Evolutionary conservation across 2,888 invertebrate species (phyloP).

Genomic region (Monopis laevigella): DNA sequence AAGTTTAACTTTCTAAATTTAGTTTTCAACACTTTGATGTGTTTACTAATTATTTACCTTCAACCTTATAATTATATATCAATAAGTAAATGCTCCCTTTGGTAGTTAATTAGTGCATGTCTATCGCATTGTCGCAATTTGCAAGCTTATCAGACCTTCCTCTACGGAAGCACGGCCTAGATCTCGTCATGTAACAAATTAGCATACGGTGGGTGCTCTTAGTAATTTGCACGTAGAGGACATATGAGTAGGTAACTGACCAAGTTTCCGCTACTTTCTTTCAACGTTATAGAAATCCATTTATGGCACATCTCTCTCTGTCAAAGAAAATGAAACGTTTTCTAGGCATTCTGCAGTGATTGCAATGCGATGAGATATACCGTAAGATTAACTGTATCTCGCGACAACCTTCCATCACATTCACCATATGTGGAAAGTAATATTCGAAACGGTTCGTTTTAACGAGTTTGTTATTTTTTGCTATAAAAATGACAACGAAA

Average conservation of each 20-base stretch:
- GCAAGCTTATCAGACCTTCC: constrained; percentile 45
- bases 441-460: constrained; percentile 1
- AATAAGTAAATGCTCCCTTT: not conserved
- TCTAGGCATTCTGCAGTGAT: too few relatives aligned
- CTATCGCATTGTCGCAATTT: constrained; percentile 32
- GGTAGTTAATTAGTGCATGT: not conserved
- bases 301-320: too few relatives aligned
- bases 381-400: constrained; percentile 3
- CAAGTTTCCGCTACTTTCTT: too few relatives aligned
- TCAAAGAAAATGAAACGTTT: too few relatives aligned
- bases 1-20: constrained; percentile 31
- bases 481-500: too few relatives aligned
- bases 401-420: constrained; percentile 7
- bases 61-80: not conserved
- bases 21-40: constrained; percentile 7
- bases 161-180: constrained; percentile 48
- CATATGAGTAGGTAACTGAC: too few relatives aligned
- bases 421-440: constrained; percentile 4
- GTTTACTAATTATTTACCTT: not conserved
- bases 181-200: constrained; percentile 35
- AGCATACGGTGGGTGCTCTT: too few relatives aligned
- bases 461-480: constrained; percentile 5
- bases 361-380: too few relatives aligned
- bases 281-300: too few relatives aligned
- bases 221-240: too few relatives aligned